Percentiles rank a stretch among this genome's conserved stretches.
phyloP scores from a whole-genome alignment of 1,140 invertebrate genomes.

The Choristoneura fumiferana region DNA sequence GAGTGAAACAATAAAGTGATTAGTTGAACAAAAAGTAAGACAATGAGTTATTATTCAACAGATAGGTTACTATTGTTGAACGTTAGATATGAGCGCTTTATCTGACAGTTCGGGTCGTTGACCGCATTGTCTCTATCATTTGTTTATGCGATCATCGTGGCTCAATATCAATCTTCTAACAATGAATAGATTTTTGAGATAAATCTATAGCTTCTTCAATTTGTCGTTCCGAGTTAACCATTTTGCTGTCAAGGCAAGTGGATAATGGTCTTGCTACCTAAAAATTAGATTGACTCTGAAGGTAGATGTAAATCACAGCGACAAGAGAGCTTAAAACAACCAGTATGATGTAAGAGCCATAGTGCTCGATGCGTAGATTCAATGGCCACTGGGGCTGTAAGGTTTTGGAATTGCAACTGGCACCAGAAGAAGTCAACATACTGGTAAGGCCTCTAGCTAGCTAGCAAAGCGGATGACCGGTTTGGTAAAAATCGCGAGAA shows the following conservation, averaged over 20 bases:
- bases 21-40: constrained; percentile 71
- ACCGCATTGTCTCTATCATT: constrained; percentile 58
- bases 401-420: too few relatives aligned
- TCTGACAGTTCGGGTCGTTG: constrained; percentile 53
- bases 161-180: constrained; percentile 65
- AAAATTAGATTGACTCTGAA: too few relatives aligned
- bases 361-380: too few relatives aligned
- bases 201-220: constrained; percentile 44
- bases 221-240: constrained; percentile 44
- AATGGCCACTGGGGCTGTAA: too few relatives aligned
- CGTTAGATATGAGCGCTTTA: constrained; percentile 45
- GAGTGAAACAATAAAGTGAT: constrained; percentile 73
- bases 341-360: too few relatives aligned
- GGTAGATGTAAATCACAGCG: too few relatives aligned
- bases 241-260: constrained; percentile 28
- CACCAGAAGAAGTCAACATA: too few relatives aligned
- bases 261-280: not conserved
- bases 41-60: constrained; percentile 72
- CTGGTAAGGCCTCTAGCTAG: too few relatives aligned
- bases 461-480: too few relatives aligned
- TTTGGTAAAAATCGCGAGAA: too few relatives aligned
- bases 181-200: constrained; percentile 66
- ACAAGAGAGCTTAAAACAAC: too few relatives aligned
- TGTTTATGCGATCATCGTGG: constrained; percentile 67
- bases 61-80: constrained; percentile 61